These are phyloP conservation scores for Trissolcus basalis DNA, from an alignment of 1,140 invertebrate species.

Conservation along the genomic window DNA sequence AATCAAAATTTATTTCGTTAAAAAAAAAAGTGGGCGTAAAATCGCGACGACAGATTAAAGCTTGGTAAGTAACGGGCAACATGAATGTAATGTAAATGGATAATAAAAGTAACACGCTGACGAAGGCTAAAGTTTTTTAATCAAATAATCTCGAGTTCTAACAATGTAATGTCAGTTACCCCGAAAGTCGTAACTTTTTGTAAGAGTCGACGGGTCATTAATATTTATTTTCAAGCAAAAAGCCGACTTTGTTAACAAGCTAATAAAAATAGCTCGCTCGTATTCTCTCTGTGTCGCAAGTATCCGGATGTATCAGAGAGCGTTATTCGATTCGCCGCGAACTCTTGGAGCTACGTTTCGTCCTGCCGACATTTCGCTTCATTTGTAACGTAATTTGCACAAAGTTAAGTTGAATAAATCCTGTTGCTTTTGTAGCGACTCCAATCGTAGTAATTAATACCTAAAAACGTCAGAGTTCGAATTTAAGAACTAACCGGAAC, in stretches of 20 bases:
- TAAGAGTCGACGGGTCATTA: conserved; percentile 4
- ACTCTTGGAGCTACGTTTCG: conserved; percentile 16
- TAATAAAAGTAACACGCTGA: conserved; percentile 29
- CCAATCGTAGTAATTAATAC: conserved; percentile 36
- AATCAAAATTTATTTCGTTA: not conserved
- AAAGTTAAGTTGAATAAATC: conserved; percentile 23
- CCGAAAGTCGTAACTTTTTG: conserved; percentile 4
- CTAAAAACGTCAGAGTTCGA: conserved; percentile 18
- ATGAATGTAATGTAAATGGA: conserved; percentile 33
- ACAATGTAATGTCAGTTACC: conserved; percentile 8
- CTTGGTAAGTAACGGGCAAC: not conserved
- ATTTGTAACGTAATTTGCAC: conserved; percentile 21
- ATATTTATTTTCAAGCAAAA: conserved; percentile 14
- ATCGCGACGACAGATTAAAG: conserved; percentile 1
- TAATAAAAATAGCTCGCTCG: not conserved
- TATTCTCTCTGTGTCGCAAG: not conserved
- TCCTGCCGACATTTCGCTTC: conserved; percentile 18
- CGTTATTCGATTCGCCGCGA: conserved; percentile 6
- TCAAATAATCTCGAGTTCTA: conserved; percentile 19
- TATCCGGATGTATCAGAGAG: not conserved
- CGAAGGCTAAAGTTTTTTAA: conserved; percentile 26
- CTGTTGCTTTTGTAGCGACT: conserved; percentile 16
- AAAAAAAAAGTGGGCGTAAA: conserved; percentile 1
- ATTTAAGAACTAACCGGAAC: not conserved
- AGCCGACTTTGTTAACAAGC: conserved; percentile 4